Percentiles rank a stretch among this genome's conserved stretches.
phyloP scores from a whole-genome alignment of 64 coral and sea anemone species.

The Stichodactyla helianthus region DNA sequence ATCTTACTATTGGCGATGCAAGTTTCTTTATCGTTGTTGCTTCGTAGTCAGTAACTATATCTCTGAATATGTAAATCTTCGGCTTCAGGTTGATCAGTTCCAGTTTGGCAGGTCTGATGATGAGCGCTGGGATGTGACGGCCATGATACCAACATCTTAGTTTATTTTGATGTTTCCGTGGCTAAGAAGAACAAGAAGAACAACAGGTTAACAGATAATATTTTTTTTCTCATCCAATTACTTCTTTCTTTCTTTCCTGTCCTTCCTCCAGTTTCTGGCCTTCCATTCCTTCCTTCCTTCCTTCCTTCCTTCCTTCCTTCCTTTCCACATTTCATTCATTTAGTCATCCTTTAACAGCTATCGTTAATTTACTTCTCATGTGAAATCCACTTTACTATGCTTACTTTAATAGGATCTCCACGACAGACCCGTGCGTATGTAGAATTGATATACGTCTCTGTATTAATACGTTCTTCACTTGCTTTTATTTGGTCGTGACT shows the following conservation, averaged over 20 bases:
- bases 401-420: constrained; percentile 29
- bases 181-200: not conserved
- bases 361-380: too few species aligned
- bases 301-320: too few species aligned
- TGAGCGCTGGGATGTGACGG: constrained; percentile 31
- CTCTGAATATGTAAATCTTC: constrained; percentile 68
- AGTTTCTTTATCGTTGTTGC: constrained; percentile 51
- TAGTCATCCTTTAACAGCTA: too few species aligned
- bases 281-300: too few species aligned
- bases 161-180: constrained; percentile 14
- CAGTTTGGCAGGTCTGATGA: constrained; percentile 77
- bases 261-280: too few species aligned
- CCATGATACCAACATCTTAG: constrained; percentile 76
- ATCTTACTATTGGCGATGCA: constrained; percentile 70
- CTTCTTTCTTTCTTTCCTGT: not conserved
- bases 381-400: not conserved
- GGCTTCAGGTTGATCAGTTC: constrained; percentile 67
- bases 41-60: constrained; percentile 56
- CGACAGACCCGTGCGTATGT: constrained; percentile 66
- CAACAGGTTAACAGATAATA: not conserved
- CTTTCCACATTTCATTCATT: not conserved
- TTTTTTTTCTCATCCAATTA: not conserved
- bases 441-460: constrained; percentile 33
- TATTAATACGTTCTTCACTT: constrained; percentile 48
- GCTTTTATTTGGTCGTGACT: constrained; percentile 69